Evolutionary conservation across 2,113 vertebrate genomes (phyloP).

Genomic region (Cathartes aura): DNA sequence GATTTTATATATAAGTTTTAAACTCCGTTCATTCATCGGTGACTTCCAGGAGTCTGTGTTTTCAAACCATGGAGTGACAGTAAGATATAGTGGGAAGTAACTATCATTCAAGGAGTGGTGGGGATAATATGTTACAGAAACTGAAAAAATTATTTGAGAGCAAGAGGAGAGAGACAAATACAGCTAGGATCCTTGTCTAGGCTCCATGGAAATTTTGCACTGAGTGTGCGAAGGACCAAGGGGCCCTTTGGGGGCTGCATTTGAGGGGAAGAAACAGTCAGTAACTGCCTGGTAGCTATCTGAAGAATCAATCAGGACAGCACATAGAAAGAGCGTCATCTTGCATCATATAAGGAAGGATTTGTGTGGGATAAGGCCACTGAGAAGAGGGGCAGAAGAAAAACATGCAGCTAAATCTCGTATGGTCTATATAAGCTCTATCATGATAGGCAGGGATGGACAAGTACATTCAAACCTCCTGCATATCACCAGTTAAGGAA

Average conservation of each 20-base stretch:
- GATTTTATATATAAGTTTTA: background rate
- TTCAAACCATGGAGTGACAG: rapidly evolving
- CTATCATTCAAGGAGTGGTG: background rate
- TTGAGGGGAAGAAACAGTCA: background rate
- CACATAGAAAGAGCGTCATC: background rate
- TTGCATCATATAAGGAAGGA: background rate
- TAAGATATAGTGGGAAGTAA: background rate
- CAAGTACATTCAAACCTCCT: background rate
- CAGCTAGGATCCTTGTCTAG: background rate
- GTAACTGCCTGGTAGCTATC: background rate
- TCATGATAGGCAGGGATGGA: background rate
- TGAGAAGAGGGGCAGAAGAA: background rate
- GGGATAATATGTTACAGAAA: background rate
- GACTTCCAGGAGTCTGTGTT: background rate
- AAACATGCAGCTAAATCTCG: background rate
- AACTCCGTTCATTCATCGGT: background rate
- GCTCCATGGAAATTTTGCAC: background rate
- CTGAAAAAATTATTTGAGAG: background rate
- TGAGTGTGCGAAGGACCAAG: background rate
- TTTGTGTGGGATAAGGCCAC: background rate
- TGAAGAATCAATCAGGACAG: background rate
- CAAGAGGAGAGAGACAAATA: background rate
- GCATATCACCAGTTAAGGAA: background rate
- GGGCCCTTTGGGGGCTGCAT: background rate
- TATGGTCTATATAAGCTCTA: background rate